These are phyloP conservation scores for Nylanderia fulva DNA, from an alignment of 1,140 invertebrate genomes.

Conservation along the genomic window DNA sequence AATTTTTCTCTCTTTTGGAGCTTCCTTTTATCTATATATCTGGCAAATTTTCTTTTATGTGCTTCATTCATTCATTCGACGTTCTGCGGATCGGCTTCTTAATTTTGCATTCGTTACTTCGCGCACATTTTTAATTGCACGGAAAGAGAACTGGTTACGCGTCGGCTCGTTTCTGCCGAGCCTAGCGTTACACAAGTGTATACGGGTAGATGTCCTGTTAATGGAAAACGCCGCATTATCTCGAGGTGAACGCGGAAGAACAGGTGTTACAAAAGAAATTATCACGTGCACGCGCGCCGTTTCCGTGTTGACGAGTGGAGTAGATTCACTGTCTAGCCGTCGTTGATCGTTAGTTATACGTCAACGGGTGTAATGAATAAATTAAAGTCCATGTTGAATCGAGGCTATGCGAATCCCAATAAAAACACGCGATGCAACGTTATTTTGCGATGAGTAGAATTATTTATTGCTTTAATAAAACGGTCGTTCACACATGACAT, in stretches of 20 bases:
- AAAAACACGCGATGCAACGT: neutral
- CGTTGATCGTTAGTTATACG: constrained; percentile 14
- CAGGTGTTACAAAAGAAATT: constrained; percentile 69
- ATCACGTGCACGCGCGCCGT: constrained; percentile 46
- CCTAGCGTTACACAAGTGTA: constrained; percentile 57
- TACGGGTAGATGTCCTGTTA: constrained; percentile 72
- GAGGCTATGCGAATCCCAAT: neutral
- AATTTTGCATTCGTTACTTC: constrained; percentile 22
- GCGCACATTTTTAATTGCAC: constrained; percentile 38
- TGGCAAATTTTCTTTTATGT: neutral
- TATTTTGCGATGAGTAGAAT: constrained; percentile 1
- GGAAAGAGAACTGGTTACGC: constrained; percentile 43
- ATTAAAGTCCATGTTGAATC: neutral
- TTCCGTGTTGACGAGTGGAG: constrained; percentile 39
- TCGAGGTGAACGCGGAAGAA: constrained; percentile 66
- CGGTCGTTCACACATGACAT: neutral
- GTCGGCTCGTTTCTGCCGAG: constrained; percentile 56
- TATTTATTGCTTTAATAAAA: constrained; percentile 2
- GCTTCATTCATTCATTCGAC: constrained; percentile 6
- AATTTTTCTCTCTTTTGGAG: neutral
- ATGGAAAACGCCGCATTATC: constrained; percentile 70
- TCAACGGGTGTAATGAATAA: constrained; percentile 29
- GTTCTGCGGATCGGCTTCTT: neutral
- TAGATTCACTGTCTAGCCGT: constrained; percentile 1
- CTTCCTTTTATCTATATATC: neutral